Conservation (phyloP, 2,113 vertebrate species). For the Lethenteron camtschaticum region DNA sequence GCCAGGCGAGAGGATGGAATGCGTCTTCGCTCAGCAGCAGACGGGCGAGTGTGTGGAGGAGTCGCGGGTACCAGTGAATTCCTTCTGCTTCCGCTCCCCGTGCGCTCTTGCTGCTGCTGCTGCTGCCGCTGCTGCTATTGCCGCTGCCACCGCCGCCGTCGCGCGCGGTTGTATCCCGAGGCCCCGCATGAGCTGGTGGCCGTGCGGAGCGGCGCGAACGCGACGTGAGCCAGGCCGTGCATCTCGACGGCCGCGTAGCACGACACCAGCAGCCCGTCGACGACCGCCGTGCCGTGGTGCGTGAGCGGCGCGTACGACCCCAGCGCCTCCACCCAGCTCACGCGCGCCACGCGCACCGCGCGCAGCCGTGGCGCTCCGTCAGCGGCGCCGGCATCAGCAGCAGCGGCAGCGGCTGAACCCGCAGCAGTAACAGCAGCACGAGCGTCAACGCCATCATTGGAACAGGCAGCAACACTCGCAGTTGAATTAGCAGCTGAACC, state of each 20-base stretch:
- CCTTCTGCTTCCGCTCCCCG: background rate
- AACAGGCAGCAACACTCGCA: too few relatives aligned
- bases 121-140: too few relatives aligned
- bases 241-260: slow-evolving; percentile 9
- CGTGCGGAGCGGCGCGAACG: slow-evolving; percentile 8
- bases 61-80: background rate
- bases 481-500: too few relatives aligned
- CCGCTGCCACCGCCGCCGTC: too few relatives aligned
- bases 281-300: slow-evolving; percentile 10
- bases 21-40: background rate
- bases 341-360: slow-evolving; percentile 8
- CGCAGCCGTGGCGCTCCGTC: background rate
- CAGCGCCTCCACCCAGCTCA: slow-evolving; percentile 2
- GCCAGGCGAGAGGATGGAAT: background rate
- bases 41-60: background rate
- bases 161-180: background rate
- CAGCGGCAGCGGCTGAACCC: too few relatives aligned
- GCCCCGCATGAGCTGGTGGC: background rate
- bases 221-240: slow-evolving; percentile 8
- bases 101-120: background rate
- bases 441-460: too few relatives aligned
- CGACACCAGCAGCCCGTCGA: slow-evolving; percentile 9
- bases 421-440: too few relatives aligned
- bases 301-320: slow-evolving; percentile 11
- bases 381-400: background rate